phyloP scores from a whole-genome alignment of 2,888 invertebrate species.

The Mythimna ferrago region DNA sequence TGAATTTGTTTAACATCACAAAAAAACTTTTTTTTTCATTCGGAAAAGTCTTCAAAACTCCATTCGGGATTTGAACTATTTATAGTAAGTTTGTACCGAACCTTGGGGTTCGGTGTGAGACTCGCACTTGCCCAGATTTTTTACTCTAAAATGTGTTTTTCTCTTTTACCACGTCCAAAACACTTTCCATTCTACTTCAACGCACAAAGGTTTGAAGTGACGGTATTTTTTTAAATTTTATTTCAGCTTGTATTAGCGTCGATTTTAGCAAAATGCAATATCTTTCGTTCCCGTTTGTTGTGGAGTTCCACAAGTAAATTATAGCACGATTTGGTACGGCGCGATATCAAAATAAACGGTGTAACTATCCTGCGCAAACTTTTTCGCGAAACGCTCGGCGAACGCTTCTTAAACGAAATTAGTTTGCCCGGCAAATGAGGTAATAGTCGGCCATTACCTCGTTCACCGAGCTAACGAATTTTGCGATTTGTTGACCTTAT shows the following conservation, averaged over 20 bases:
- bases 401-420: slow-evolving; percentile 49
- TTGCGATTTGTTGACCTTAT: slow-evolving; percentile 52
- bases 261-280: neutral
- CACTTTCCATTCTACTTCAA: neutral
- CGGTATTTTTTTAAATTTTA: neutral
- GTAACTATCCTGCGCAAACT: slow-evolving; percentile 25
- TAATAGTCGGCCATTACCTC: slow-evolving; percentile 50
- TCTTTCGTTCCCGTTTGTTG: neutral
- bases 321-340: slow-evolving; percentile 6
- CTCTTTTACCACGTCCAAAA: neutral
- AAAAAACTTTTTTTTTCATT: no score
- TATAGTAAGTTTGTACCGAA: no score
- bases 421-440: slow-evolving; percentile 54
- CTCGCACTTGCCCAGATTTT: neutral
- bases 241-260: neutral
- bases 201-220: neutral
- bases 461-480: slow-evolving; percentile 51
- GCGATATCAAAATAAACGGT: slow-evolving; percentile 33
- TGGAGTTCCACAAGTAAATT: slow-evolving; percentile 7
- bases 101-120: no score
- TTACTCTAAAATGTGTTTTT: neutral
- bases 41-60: no score
- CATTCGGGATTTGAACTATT: no score
- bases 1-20: no score
- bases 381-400: slow-evolving; percentile 32